phyloP scores from a whole-genome alignment of 2,113 vertebrate species.

The Noctilio leporinus region DNA sequence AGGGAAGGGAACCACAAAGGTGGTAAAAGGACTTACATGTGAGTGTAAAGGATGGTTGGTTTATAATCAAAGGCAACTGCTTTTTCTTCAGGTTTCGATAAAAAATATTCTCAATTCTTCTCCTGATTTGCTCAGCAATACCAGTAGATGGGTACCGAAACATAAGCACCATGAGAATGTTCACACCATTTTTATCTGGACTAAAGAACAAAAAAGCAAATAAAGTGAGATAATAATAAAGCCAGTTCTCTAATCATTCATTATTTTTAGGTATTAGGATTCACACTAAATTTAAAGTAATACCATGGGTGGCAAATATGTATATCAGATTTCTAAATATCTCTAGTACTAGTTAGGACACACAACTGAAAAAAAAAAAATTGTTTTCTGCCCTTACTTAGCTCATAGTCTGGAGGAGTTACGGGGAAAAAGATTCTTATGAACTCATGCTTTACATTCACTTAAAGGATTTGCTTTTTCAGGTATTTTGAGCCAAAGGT shows the following conservation, averaged over 20 bases:
- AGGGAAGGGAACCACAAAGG: not conserved
- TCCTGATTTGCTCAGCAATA: slow-evolving; percentile 37
- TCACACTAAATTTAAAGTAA: not conserved
- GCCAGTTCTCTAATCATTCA: not conserved
- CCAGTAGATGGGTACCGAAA: slow-evolving; percentile 58
- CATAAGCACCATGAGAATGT: slow-evolving; percentile 52
- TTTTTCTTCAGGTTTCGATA: slow-evolving; percentile 61
- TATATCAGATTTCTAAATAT: not conserved
- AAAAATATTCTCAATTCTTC: slow-evolving; percentile 51
- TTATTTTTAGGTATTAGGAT: not conserved
- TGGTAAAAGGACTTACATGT: slow-evolving; percentile 54
- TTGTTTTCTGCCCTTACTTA: not conserved
- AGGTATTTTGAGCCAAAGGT: not conserved
- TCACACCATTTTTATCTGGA: slow-evolving; percentile 54
- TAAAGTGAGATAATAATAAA: not conserved
- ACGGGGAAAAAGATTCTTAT: not conserved
- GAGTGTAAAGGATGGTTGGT: slow-evolving; percentile 53
- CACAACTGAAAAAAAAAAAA: not conserved
- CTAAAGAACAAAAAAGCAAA: slow-evolving; percentile 41
- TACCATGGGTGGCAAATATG: not conserved
- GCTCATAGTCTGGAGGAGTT: not conserved
- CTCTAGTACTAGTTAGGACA: not conserved
- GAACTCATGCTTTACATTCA: not conserved
- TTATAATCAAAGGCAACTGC: slow-evolving; percentile 49
- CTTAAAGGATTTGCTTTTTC: not conserved